Percentiles rank a stretch among this genome's conserved stretches.
phyloP scores from a whole-genome alignment of 2,113 vertebrate species.

The Triplophysa rosa region DNA sequence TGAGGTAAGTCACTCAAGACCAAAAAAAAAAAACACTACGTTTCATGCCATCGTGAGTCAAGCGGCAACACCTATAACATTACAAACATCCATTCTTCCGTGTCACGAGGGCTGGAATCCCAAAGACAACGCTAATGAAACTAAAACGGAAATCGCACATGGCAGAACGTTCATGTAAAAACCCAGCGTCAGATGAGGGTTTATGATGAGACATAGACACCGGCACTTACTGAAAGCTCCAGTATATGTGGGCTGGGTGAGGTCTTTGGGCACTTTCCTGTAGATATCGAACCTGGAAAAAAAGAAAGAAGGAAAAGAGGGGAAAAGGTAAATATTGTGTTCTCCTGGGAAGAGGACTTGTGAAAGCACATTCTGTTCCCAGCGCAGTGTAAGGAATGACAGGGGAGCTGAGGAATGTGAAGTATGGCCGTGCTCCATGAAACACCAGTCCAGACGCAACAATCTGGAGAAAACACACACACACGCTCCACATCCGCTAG shows the following conservation, averaged over 20 bases:
- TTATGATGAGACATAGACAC: background rate
- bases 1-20: slow-evolving; percentile 20
- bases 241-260: slow-evolving; percentile 98
- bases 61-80: slow-evolving; percentile 20
- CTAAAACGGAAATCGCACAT: slow-evolving; percentile 50
- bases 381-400: slow-evolving; percentile 66
- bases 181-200: background rate
- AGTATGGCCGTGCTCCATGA: slow-evolving; percentile 64
- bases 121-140: slow-evolving; percentile 32
- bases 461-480: slow-evolving; percentile 10
- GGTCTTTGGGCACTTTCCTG: slow-evolving; percentile 99
- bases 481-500: slow-evolving; percentile 58
- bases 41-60: slow-evolving; percentile 21
- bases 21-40: slow-evolving; percentile 16
- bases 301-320: slow-evolving; percentile 51
- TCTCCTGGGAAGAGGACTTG: slow-evolving; percentile 52
- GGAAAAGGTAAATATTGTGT: slow-evolving; percentile 63
- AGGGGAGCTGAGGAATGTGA: slow-evolving; percentile 70
- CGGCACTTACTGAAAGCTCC: slow-evolving; percentile 96
- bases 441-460: slow-evolving; percentile 53
- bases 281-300: slow-evolving; percentile 96
- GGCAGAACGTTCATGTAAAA: slow-evolving; percentile 43
- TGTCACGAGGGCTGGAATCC: slow-evolving; percentile 43
- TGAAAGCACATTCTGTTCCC: slow-evolving; percentile 73
- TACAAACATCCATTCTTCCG: slow-evolving; percentile 59